These are phyloP conservation scores for Dermatemys mawii DNA, from an alignment of 2,113 vertebrate species.

Conservation along the genomic window DNA sequence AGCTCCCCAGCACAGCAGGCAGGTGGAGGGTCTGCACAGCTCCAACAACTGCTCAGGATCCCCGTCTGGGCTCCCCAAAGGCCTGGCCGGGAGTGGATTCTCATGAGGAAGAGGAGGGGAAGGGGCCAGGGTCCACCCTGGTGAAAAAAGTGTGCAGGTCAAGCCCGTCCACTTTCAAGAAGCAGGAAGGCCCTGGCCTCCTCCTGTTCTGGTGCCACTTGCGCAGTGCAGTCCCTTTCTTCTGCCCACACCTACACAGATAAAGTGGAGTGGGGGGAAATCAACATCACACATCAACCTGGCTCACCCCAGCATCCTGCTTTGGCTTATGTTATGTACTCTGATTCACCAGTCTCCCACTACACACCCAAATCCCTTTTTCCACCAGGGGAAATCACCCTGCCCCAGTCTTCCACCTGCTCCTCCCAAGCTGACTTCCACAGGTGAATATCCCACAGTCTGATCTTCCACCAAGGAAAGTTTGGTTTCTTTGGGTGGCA, in stretches of 20 bases:
- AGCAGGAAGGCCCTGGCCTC: too few species aligned
- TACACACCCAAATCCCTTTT: conserved; percentile 32
- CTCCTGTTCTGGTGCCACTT: too few species aligned
- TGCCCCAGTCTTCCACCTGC: background rate
- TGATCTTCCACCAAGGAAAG: background rate
- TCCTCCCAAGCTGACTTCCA: background rate
- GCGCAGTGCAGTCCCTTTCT: background rate
- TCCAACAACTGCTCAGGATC: too few species aligned
- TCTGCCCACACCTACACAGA: background rate
- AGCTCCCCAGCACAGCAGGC: too few species aligned
- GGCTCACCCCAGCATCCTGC: background rate
- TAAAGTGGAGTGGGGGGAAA: background rate
- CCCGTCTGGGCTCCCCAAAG: too few species aligned
- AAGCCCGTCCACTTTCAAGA: too few species aligned
- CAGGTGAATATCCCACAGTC: conserved; percentile 16
- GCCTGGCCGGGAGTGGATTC: too few species aligned
- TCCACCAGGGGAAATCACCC: background rate
- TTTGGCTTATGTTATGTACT: conserved; percentile 4
- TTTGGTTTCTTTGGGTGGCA: background rate
- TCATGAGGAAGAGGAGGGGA: too few species aligned
- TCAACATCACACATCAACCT: background rate
- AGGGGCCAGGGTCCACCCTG: too few species aligned
- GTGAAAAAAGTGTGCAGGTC: too few species aligned
- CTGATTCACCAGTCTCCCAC: background rate
- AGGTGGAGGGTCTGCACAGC: too few species aligned